Evolutionary conservation across 2,797 vertebrate species (phyloP).

Genomic region (Xenentodon cancila): DNA sequence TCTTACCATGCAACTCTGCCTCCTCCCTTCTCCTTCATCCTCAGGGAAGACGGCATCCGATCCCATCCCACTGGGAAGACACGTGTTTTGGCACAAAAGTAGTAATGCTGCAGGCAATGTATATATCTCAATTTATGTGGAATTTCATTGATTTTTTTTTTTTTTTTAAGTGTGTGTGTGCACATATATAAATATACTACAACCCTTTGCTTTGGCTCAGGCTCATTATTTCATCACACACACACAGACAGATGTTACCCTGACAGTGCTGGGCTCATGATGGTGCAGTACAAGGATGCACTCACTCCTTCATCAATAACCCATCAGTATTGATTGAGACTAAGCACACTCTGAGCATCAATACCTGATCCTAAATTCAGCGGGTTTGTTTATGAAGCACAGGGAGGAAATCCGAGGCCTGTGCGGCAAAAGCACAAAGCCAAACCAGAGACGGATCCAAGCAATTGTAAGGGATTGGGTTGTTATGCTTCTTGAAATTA

Average conservation of each 20-base stretch:
- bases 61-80: slow-evolving; percentile 65
- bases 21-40: slow-evolving; percentile 55
- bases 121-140: slow-evolving; percentile 74
- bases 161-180: slow-evolving; percentile 27
- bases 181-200: slow-evolving; percentile 36
- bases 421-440: slow-evolving; percentile 35
- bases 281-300: slow-evolving; percentile 54
- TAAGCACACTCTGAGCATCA: slow-evolving; percentile 60
- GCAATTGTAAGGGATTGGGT: background rate
- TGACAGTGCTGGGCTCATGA: slow-evolving; percentile 49
- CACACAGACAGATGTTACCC: slow-evolving; percentile 30
- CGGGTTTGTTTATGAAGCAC: slow-evolving; percentile 41
- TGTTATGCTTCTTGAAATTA: background rate
- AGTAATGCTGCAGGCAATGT: slow-evolving; percentile 74
- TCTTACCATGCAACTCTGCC: slow-evolving; percentile 51
- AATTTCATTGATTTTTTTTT: slow-evolving; percentile 74
- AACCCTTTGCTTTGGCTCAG: slow-evolving; percentile 39
- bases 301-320: slow-evolving; percentile 78
- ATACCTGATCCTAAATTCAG: slow-evolving; percentile 75
- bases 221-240: slow-evolving; percentile 63
- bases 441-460: slow-evolving; percentile 6
- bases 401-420: slow-evolving; percentile 48
- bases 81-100: slow-evolving; percentile 69
- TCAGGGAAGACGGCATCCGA: slow-evolving; percentile 51
- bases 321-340: slow-evolving; percentile 76